Evolutionary conservation across 2,797 vertebrate species (phyloP).

Genomic region (Serranus cabrilla): DNA sequence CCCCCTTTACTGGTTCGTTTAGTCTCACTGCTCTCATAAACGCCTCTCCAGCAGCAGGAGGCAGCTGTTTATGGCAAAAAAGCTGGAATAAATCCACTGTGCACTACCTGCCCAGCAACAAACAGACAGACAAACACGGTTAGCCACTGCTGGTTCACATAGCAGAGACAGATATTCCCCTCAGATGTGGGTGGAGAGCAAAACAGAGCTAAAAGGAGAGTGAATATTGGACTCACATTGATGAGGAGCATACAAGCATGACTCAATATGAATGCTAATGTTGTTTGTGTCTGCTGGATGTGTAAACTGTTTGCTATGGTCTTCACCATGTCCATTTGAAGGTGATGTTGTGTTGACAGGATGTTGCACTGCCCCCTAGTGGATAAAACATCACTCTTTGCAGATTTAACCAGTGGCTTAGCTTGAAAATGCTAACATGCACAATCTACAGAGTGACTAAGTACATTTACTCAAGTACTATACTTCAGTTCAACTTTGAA

Average conservation of each 20-base stretch:
- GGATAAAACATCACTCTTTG: background rate
- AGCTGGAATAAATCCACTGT: background rate
- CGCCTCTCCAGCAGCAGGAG: background rate
- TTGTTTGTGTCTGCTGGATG: background rate
- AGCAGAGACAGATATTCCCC: background rate
- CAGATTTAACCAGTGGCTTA: background rate
- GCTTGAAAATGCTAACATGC: background rate
- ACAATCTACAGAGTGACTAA: background rate
- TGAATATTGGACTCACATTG: background rate
- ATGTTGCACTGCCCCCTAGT: background rate
- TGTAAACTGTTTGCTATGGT: background rate
- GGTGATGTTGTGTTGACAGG: background rate
- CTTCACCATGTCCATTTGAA: background rate
- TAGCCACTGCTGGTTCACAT: background rate
- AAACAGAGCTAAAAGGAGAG: background rate
- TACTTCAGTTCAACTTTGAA: too few relatives aligned
- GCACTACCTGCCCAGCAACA: background rate
- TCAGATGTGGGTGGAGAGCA: background rate
- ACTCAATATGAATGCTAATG: background rate
- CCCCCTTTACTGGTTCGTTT: background rate
- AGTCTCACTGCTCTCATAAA: background rate
- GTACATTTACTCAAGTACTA: too few relatives aligned
- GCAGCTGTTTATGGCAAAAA: background rate
- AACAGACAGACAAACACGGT: background rate
- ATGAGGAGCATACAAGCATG: background rate